Percentiles rank a stretch among this genome's conserved stretches.
Conservation (phyloP, 2,113 vertebrate species). For the Clarias batrachus region DNA sequence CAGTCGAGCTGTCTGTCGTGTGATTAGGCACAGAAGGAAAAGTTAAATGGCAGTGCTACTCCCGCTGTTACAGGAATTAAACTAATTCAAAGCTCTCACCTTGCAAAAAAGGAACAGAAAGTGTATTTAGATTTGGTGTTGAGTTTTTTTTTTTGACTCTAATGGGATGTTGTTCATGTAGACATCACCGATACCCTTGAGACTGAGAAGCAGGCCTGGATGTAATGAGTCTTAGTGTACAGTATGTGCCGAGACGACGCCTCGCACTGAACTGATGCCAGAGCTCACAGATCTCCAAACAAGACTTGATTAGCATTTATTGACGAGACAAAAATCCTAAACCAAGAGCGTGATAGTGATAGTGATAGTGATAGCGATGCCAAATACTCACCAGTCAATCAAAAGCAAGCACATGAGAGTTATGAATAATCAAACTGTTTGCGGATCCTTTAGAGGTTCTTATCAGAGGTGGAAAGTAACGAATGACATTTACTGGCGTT, state of each 20-base stretch:
- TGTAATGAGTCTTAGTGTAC: background rate
- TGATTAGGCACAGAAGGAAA: slow-evolving; percentile 5
- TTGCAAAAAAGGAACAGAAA: slow-evolving; percentile 1
- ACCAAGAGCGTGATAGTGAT: no score
- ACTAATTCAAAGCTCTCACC: background rate
- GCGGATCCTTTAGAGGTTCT: background rate
- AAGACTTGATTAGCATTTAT: no score
- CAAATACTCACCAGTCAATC: no score
- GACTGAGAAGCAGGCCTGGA: background rate
- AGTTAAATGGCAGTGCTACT: background rate
- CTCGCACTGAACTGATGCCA: no score
- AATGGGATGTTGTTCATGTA: background rate
- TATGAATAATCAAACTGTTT: background rate
- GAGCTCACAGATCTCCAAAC: no score
- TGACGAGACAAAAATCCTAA: no score
- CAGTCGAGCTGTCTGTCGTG: slow-evolving; percentile 38
- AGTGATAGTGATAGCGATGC: background rate
- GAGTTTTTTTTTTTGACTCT: no score
- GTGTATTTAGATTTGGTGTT: background rate
- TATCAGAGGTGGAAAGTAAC: no score
- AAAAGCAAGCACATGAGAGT: background rate
- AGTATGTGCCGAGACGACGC: no score
- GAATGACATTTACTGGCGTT: no score
- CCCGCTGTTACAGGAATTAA: background rate
- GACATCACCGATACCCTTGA: background rate